phyloP scores from a whole-genome alignment of 2,113 vertebrate genomes.

The Coreoperca whiteheadi region DNA sequence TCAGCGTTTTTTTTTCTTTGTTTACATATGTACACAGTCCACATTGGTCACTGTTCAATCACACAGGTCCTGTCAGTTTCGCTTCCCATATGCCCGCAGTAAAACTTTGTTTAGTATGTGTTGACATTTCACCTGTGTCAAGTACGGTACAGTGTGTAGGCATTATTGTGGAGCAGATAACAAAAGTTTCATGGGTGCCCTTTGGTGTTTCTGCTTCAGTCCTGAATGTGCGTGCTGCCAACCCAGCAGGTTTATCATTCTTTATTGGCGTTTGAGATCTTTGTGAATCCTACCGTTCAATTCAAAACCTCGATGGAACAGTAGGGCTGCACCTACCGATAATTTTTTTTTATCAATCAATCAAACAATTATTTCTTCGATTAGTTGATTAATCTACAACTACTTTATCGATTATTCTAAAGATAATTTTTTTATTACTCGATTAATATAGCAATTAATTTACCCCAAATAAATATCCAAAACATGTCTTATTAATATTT shows the following conservation, averaged over 20 bases:
- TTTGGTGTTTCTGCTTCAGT: background rate
- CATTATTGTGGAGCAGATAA: slow-evolving; percentile 2
- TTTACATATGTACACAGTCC: slow-evolving; percentile 29
- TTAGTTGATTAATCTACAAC: too few relatives aligned
- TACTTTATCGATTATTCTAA: too few relatives aligned
- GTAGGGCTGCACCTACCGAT: too few relatives aligned
- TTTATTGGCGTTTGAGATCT: background rate
- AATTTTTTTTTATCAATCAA: too few relatives aligned
- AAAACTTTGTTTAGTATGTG: background rate
- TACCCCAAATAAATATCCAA: too few relatives aligned
- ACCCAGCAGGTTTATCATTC: background rate
- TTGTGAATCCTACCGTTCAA: background rate
- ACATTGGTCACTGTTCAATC: slow-evolving; percentile 1
- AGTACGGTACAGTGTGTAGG: background rate
- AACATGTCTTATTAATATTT: too few relatives aligned
- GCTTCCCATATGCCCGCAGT: background rate
- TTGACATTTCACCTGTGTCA: slow-evolving; percentile 8
- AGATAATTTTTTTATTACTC: too few relatives aligned
- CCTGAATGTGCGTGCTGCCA: background rate
- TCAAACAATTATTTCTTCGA: too few relatives aligned
- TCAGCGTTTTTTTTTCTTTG: slow-evolving; percentile 7
- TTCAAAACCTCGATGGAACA: too few relatives aligned
- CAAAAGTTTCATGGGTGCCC: background rate
- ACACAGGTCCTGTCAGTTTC: background rate
- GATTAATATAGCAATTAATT: too few relatives aligned